Conservation (phyloP, 2,797 vertebrate genomes). For the Danio choprae region DNA sequence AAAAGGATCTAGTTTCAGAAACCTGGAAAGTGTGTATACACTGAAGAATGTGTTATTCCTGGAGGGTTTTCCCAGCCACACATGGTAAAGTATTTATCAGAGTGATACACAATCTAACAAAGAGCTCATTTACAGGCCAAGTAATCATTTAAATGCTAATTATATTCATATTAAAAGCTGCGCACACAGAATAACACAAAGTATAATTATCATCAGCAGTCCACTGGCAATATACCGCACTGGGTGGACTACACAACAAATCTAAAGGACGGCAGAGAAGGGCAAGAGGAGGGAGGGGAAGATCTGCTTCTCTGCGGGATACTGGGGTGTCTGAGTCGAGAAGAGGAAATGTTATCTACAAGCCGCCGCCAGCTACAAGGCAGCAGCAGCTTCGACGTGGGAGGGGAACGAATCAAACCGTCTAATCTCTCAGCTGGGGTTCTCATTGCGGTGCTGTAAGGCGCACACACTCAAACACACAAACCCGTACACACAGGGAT, state of each 20-base stretch:
- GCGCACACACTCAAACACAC: not conserved
- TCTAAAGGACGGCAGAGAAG: conserved; percentile 19
- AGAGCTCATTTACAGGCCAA: conserved; percentile 72
- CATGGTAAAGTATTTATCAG: conserved; percentile 24
- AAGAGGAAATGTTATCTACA: conserved; percentile 40
- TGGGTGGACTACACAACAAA: conserved; percentile 21
- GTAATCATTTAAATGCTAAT: conserved; percentile 40
- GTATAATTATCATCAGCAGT: conserved; percentile 30
- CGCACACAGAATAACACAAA: not conserved
- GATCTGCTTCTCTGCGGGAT: conserved; percentile 33
- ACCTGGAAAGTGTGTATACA: conserved; percentile 13
- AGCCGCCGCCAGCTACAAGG: conserved; percentile 37
- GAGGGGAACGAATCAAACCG: conserved; percentile 65
- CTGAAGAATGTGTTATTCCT: conserved; percentile 67
- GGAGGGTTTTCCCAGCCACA: conserved; percentile 65
- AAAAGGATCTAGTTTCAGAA: conserved; percentile 20
- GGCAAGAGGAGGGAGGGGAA: not conserved
- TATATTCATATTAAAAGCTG: conserved; percentile 39
- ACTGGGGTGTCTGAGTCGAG: conserved; percentile 20
- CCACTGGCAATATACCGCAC: conserved; percentile 26
- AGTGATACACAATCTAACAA: conserved; percentile 21
- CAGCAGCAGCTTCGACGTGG: conserved; percentile 56
- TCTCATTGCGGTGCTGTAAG: conserved; percentile 25
- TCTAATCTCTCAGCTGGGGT: conserved; percentile 53
- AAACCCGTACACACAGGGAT: conserved; percentile 17